Conservation (phyloP, 2,797 vertebrate genomes). For the Chelon auratus region DNA sequence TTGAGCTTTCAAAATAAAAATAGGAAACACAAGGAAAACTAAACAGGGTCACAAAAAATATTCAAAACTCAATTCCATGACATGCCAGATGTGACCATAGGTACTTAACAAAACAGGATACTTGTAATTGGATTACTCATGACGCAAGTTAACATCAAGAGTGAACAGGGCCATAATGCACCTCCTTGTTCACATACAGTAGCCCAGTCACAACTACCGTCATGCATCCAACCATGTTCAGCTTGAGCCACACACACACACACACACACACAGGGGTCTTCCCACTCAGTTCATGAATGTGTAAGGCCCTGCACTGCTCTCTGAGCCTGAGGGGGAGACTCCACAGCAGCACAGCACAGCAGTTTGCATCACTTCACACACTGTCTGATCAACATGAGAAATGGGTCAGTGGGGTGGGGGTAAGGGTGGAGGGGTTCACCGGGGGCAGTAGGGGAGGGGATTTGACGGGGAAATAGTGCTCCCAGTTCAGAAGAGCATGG, state of each 20-base stretch:
- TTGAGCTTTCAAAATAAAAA: too few relatives aligned
- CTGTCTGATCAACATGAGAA: conserved; percentile 69
- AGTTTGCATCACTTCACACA: conserved; percentile 67
- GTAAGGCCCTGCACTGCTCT: conserved; percentile 42
- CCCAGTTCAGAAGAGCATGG: conserved; percentile 47
- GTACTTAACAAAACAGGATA: too few relatives aligned
- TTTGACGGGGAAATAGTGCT: conserved; percentile 65
- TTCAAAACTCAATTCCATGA: too few relatives aligned
- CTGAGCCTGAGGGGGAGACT: conserved; percentile 46
- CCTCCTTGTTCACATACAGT: conserved; percentile 1
- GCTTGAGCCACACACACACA: conserved; percentile 27
- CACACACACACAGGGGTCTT: conserved; percentile 25
- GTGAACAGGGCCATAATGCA: too few relatives aligned
- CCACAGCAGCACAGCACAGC: conserved; percentile 44
- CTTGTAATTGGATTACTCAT: too few relatives aligned
- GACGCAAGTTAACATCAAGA: too few relatives aligned
- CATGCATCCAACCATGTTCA: conserved; percentile 28
- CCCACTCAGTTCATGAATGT: conserved; percentile 68
- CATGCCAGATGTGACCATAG: too few relatives aligned
- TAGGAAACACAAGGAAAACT: too few relatives aligned
- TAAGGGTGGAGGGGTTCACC: neutral
- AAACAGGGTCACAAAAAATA: too few relatives aligned
- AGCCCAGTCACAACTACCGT: conserved; percentile 20
- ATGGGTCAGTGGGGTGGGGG: conserved; percentile 55
- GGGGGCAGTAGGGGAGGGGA: neutral